Conservation (phyloP, 2,113 vertebrate genomes). For the Balaenoptera acutorostrata region DNA sequence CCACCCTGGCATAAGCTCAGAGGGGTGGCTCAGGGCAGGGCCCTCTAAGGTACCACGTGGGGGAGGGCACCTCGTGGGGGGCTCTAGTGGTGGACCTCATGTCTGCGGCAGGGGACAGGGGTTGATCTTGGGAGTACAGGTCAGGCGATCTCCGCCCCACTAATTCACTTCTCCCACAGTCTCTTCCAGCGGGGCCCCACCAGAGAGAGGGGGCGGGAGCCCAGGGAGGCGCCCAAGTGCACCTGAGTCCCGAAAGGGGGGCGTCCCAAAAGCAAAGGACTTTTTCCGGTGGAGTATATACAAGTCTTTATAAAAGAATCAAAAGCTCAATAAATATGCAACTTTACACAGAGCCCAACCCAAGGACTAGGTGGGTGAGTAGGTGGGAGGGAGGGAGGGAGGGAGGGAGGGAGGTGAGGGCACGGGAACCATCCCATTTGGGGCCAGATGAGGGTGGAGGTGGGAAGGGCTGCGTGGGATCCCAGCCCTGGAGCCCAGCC, state of each 20-base stretch:
- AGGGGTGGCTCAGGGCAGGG: neutral
- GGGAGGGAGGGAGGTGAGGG: neutral
- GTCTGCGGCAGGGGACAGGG: neutral
- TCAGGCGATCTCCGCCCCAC: neutral
- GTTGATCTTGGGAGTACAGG: too few species aligned
- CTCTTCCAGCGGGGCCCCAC: neutral
- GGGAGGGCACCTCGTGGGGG: too few species aligned
- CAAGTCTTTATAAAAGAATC: constrained; percentile 64
- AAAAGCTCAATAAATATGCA: constrained; percentile 78
- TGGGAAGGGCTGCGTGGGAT: neutral
- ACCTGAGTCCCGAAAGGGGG: neutral
- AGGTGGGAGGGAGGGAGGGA: neutral
- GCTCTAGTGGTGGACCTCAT: neutral
- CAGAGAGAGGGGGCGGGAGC: neutral
- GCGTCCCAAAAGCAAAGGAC: constrained; percentile 20
- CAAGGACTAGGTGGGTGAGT: neutral
- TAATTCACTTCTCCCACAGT: neutral
- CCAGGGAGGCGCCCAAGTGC: neutral
- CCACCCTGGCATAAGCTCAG: neutral
- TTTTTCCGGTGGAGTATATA: constrained; percentile 21
- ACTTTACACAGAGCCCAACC: constrained; percentile 48
- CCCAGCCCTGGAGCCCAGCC: neutral
- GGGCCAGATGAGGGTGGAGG: neutral
- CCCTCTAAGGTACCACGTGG: too few species aligned
- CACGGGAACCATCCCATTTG: neutral